Evolutionary conservation across 2,888 invertebrate genomes (phyloP).

Genomic region (Scaptomyza cyrtandrae): DNA sequence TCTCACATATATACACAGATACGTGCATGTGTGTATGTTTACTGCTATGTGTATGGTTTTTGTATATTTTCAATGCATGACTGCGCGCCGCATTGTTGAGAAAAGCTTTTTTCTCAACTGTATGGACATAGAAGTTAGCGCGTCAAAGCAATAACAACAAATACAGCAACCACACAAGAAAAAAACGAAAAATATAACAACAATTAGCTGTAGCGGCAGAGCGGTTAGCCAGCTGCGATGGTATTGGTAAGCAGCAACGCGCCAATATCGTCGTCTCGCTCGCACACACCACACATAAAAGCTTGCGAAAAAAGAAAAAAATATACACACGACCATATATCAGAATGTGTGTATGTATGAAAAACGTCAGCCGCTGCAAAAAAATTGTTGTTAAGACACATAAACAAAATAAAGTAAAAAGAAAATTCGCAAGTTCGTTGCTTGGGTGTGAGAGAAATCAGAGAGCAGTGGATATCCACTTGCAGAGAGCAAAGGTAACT

Average conservation of each 20-base stretch:
- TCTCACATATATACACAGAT: conserved; percentile 4
- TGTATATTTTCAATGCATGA: conserved; percentile 66
- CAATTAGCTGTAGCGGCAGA: conserved; percentile 57
- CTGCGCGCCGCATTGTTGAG: conserved; percentile 67
- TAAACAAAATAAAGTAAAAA: conserved; percentile 62
- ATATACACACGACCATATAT: not conserved
- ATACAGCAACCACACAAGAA: conserved; percentile 9
- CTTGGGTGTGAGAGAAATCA: conserved; percentile 18
- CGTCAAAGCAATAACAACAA: conserved; percentile 66
- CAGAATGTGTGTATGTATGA: conserved; percentile 12
- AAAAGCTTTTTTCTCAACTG: conserved; percentile 67
- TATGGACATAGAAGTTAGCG: conserved; percentile 56
- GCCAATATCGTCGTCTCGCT: conserved; percentile 44
- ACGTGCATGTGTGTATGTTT: conserved; percentile 35
- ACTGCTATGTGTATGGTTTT: conserved; percentile 44
- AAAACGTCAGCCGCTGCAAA: conserved; percentile 50
- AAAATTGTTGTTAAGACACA: conserved; percentile 66
- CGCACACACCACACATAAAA: conserved; percentile 32
- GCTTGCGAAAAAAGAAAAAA: conserved; percentile 43
- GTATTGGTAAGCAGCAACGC: conserved; percentile 53
- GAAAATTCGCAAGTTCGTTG: conserved; percentile 67
- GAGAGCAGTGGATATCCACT: not conserved
- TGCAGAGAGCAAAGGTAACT: conserved; percentile 57
- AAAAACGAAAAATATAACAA: conserved; percentile 49
- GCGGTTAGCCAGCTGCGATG: conserved; percentile 47